These are phyloP conservation scores for Frankliniella intonsa DNA, from an alignment of 2,888 invertebrate species.

Conservation along the genomic window DNA sequence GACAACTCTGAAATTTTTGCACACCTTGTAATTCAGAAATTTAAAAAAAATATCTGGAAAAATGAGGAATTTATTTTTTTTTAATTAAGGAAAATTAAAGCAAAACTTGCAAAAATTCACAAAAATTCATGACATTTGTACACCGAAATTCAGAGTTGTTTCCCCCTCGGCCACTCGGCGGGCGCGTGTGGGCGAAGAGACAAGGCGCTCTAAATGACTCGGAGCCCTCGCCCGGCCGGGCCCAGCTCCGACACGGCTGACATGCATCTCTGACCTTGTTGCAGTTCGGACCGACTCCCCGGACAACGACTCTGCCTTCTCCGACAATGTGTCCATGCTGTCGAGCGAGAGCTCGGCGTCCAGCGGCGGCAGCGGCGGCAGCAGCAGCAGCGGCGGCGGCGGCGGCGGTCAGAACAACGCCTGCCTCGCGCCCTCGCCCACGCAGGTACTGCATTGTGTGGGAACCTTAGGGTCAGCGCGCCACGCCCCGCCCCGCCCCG, in stretches of 20 bases:
- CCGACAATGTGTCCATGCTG: constrained; percentile 90
- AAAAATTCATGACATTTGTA: too few relatives aligned
- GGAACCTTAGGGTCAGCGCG: neutral
- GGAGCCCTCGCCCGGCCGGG: too few relatives aligned
- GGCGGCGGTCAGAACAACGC: constrained; percentile 39
- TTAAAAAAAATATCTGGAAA: too few relatives aligned
- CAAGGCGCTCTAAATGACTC: too few relatives aligned
- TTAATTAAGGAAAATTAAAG: too few relatives aligned
- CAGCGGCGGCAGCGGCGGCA: constrained; percentile 65
- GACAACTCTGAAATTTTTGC: too few relatives aligned
- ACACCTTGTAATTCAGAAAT: too few relatives aligned
- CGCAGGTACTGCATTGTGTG: constrained; percentile 34
- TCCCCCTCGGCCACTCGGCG: too few relatives aligned
- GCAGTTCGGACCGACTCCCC: constrained; percentile 81
- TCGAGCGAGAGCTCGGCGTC: constrained; percentile 92
- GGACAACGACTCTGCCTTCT: constrained; percentile 97
- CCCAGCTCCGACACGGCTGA: neutral
- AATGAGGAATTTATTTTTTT: too few relatives aligned
- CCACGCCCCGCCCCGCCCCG: neutral
- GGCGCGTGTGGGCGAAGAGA: too few relatives aligned
- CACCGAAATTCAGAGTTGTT: too few relatives aligned
- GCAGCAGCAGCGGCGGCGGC: constrained; percentile 39
- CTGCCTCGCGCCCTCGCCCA: constrained; percentile 36
- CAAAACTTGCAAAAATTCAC: too few relatives aligned
- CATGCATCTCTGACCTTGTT: constrained; percentile 38